These are phyloP conservation scores for Bubo scandiacus DNA, from an alignment of 2,113 vertebrate species.

Conservation along the genomic window DNA sequence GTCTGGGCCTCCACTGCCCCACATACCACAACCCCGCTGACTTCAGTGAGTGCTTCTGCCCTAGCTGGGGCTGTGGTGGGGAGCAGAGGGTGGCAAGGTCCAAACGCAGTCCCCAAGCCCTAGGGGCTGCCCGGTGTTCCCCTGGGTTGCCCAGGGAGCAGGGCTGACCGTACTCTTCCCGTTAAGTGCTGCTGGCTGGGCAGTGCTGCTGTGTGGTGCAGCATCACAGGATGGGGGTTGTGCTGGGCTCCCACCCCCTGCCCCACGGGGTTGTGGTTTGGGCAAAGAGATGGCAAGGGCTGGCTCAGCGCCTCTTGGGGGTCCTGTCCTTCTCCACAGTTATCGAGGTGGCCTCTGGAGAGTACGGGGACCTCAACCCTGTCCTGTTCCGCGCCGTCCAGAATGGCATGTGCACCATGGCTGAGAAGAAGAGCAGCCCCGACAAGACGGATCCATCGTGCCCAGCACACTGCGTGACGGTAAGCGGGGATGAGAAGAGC, in stretches of 20 bases:
- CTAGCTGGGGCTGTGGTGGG: background rate
- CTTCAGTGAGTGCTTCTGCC: slow-evolving; percentile 86
- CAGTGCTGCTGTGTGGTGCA: background rate
- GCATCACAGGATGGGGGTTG: background rate
- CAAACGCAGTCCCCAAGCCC: background rate
- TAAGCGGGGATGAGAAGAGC: slow-evolving; percentile 65
- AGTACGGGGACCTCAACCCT: slow-evolving; percentile 95
- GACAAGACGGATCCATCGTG: slow-evolving; percentile 83
- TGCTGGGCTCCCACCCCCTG: background rate
- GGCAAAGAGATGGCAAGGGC: background rate
- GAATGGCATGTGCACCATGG: slow-evolving; percentile 89
- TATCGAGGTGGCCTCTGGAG: slow-evolving; percentile 97
- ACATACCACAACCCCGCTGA: slow-evolving; percentile 98
- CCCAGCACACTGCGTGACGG: slow-evolving; percentile 77
- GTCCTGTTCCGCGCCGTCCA: slow-evolving; percentile 94
- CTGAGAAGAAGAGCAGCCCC: slow-evolving; percentile 86
- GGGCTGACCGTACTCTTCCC: background rate
- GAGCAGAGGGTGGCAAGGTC: background rate
- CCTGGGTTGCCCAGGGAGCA: background rate
- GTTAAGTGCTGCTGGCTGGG: background rate
- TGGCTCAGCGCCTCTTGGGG: background rate
- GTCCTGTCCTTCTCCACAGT: slow-evolving; percentile 72
- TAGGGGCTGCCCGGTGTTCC: background rate
- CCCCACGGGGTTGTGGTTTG: background rate
- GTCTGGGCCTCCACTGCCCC: slow-evolving; percentile 94